Evolutionary conservation across 2,888 invertebrate genomes (phyloP), one percentile per base, ranked within the genome.

Genomic region (Dryococelus australis): DNA sequence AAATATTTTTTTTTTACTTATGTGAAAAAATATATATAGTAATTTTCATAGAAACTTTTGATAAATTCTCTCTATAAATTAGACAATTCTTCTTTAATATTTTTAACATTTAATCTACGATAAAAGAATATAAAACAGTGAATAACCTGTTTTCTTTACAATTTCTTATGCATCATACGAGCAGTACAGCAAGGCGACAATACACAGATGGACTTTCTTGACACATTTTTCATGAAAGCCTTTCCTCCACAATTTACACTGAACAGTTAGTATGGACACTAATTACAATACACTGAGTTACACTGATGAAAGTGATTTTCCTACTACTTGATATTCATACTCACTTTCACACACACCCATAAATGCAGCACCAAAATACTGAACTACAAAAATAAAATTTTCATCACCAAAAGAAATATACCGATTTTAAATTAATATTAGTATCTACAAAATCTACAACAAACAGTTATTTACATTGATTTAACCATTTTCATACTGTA

Each of bases 51-150:
- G 65, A 65, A 65, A 65, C 65, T 65, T 65, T 65, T 65, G 65
- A 65, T 65, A 65, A 65, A 65, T 65, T 65, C 65, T 65, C 65
- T 65, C 65, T 65, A 65, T 65, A 65, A 65, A 65, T 65, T 24
- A 65, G 65, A 65, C 65, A 65, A 20, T 65, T 65, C 8, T 65
- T 65, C 35, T 35, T 65, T 65, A 0, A n/a, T 65, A 12, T 65
- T 65, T 65, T 65, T 12, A 65, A 65, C 65, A 16, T 65, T 65
- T 16, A n/a, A 65, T 65, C 65, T 65, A 65, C 16, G 20, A 65
- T 65, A 65, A 65, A 65, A 65, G 65, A 65, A 65, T 65, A 51
- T 51, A 65, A 24, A 65, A 65, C 65, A 65, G 65, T 65, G 8
- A 65, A 65, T 65, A 65, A 65, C 65, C 65, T 65, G 65, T 65